A percentile compares a stretch with the other conserved stretches of the same genome.
Conservation (phyloP, 2,888 invertebrate genomes). For the Ophion slaviceki region DNA sequence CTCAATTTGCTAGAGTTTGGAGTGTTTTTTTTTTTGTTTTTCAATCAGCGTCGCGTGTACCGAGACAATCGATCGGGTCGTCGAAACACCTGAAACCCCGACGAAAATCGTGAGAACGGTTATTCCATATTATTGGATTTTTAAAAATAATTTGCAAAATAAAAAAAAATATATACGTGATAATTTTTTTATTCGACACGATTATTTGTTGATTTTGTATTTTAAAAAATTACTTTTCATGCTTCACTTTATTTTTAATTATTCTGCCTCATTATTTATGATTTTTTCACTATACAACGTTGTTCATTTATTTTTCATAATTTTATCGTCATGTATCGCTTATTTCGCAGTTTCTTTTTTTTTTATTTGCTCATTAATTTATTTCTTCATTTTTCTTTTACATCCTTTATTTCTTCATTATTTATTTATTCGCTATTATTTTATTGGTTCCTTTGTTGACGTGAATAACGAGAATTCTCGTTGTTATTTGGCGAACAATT, state of each 20-base stretch:
- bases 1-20: constrained; percentile 25
- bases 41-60: neutral
- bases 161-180: neutral
- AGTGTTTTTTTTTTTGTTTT: constrained; percentile 7
- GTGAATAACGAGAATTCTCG: neutral
- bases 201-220: neutral
- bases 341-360: neutral
- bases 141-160: neutral
- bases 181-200: neutral
- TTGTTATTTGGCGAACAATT: neutral
- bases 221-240: neutral
- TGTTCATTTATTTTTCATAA: too few relatives aligned
- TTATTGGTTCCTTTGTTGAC: too few relatives aligned
- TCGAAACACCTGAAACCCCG: neutral
- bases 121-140: neutral
- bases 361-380: too few relatives aligned
- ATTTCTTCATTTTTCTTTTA: neutral
- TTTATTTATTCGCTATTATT: too few relatives aligned
- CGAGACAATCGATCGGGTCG: constrained; percentile 8
- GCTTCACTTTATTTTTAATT: neutral
- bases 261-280: neutral
- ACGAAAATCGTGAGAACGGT: neutral
- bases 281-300: too few relatives aligned
- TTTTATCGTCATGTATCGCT: too few relatives aligned
- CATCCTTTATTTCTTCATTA: neutral